Evolutionary conservation across 2,797 vertebrate genomes (phyloP).

Genomic region (Falco biarmicus): DNA sequence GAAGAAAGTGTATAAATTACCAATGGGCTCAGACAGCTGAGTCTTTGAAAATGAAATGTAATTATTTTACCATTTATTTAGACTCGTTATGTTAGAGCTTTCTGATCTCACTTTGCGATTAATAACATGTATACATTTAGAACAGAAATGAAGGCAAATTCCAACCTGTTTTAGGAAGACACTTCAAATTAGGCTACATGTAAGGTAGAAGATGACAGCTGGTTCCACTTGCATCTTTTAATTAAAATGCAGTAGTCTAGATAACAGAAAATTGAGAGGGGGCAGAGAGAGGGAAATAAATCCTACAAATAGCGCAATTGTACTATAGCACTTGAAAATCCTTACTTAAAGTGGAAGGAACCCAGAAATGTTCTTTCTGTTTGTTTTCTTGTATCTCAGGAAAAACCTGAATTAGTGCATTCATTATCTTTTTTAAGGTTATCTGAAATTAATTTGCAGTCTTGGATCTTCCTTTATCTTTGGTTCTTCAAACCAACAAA

Average conservation of each 20-base stretch:
- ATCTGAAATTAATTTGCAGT: neutral
- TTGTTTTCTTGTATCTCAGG: neutral
- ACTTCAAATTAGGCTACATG: neutral
- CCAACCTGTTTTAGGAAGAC: neutral
- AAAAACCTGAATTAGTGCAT: neutral
- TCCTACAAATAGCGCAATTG: neutral
- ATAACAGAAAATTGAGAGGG: neutral
- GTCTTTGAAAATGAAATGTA: slow-evolving; percentile 30
- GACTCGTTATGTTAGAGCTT: neutral
- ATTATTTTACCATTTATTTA: slow-evolving; percentile 40
- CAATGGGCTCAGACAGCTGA: neutral
- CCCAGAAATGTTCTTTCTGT: neutral
- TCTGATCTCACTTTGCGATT: neutral
- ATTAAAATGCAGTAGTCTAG: slow-evolving; percentile 16
- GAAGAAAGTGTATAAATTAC: slow-evolving; percentile 7
- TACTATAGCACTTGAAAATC: neutral
- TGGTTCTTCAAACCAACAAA: neutral
- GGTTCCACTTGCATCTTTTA: slow-evolving; percentile 9
- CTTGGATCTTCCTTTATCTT: neutral
- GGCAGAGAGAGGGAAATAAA: neutral
- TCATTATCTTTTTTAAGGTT: neutral
- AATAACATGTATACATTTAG: neutral
- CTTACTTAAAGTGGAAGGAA: neutral
- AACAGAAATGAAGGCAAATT: slow-evolving; percentile 6
- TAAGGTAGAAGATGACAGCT: neutral